These are phyloP conservation scores for Lamellibrachia luymesi DNA, from an alignment of 1,140 invertebrate species.

Conservation along the genomic window DNA sequence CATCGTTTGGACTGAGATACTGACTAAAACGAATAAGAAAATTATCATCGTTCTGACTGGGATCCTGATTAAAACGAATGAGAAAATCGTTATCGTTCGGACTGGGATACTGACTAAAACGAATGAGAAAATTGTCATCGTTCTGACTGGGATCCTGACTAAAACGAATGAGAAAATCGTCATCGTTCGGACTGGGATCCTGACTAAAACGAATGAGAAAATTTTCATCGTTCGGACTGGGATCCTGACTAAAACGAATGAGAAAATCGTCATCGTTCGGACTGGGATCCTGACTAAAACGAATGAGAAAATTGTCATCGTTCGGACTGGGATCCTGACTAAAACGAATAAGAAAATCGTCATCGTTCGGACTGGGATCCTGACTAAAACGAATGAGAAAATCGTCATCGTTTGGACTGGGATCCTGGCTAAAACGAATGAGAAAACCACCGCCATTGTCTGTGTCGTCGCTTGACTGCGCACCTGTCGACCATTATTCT, in stretches of 20 bases:
- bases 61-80: neutral
- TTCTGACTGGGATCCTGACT: neutral
- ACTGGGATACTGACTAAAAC: neutral
- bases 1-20: neutral
- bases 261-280: neutral
- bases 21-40: neutral
- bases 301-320: neutral
- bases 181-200: neutral
- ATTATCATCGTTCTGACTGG: neutral
- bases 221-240: too few relatives aligned
- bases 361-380: too few relatives aligned
- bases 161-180: neutral
- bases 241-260: neutral
- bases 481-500: neutral
- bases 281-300: neutral
- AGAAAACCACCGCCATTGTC: too few relatives aligned
- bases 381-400: neutral
- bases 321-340: neutral
- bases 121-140: neutral
- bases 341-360: too few relatives aligned
- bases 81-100: neutral
- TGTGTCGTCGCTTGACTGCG: neutral
- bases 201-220: too few relatives aligned
- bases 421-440: neutral
- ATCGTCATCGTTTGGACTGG: neutral